Evolutionary conservation across 2,797 vertebrate species (phyloP).

Genomic region (Sebastes iracundus): DNA sequence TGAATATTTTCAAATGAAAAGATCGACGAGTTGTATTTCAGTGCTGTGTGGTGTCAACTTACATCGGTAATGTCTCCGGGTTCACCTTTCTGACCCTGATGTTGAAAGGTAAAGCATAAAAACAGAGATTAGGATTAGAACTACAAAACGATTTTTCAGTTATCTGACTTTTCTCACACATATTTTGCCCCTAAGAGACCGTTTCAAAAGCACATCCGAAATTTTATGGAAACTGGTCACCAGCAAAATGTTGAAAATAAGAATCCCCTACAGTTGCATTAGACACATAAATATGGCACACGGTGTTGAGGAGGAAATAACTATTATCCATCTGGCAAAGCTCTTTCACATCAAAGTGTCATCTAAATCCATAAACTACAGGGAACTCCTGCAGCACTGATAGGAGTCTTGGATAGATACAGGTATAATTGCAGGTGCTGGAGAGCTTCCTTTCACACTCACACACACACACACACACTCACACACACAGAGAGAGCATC

Average conservation of each 20-base stretch:
- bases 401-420: constrained; percentile 23
- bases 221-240: neutral
- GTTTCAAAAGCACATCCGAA: neutral
- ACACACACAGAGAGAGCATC: neutral
- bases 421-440: constrained; percentile 43
- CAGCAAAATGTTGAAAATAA: neutral
- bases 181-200: neutral
- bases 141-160: neutral
- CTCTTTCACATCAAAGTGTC: constrained; percentile 60
- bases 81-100: constrained; percentile 95
- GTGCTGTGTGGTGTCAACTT: constrained; percentile 71
- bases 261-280: neutral
- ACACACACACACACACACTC: neutral
- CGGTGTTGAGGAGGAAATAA: constrained; percentile 46
- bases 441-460: constrained; percentile 11
- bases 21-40: neutral
- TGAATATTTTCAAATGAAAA: neutral
- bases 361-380: constrained; percentile 65
- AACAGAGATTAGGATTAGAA: constrained; percentile 11
- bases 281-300: constrained; percentile 20
- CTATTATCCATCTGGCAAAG: constrained; percentile 37
- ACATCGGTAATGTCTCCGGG: constrained; percentile 95
- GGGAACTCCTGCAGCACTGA: constrained; percentile 11
- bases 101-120: constrained; percentile 28
- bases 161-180: neutral